A percentile compares a stretch with the other conserved stretches of the same genome.
phyloP scores from a whole-genome alignment of 2,797 vertebrate genomes.

The Carduelis carduelis region DNA sequence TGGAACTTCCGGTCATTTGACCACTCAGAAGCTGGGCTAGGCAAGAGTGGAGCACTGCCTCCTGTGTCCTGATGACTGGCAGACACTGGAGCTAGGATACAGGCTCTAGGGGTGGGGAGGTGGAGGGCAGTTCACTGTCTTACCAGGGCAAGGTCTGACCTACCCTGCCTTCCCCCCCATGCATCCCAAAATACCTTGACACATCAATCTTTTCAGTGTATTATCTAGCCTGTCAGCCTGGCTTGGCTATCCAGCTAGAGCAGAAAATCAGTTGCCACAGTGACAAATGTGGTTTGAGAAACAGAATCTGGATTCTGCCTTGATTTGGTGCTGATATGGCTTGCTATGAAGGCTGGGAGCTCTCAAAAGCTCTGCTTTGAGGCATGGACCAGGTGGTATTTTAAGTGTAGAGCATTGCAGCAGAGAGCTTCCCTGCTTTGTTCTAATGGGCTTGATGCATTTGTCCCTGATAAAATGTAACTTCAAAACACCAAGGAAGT shows the following conservation, averaged over 20 bases:
- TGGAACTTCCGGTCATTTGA: not conserved
- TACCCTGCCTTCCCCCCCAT: fast-evolving
- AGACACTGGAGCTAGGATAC: not conserved
- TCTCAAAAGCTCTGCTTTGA: not conserved
- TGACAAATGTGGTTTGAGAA: not conserved
- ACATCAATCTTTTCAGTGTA: not conserved
- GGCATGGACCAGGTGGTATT: not conserved
- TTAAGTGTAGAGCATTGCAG: not conserved
- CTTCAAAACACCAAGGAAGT: not conserved
- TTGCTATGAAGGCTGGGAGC: not conserved
- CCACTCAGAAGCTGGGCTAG: not conserved
- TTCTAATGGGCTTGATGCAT: not conserved
- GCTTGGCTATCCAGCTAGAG: not conserved
- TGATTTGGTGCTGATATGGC: not conserved
- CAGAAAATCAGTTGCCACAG: not conserved
- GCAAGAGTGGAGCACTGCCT: not conserved
- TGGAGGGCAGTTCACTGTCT: not conserved
- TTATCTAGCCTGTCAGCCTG: not conserved
- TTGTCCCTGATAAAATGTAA: not conserved
- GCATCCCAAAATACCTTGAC: not conserved
- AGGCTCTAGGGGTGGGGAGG: not conserved
- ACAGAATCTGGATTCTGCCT: not conserved
- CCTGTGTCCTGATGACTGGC: not conserved
- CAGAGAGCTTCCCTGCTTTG: not conserved
- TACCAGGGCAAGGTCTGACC: not conserved